phyloP scores from a whole-genome alignment of 2,113 vertebrate genomes.

The Urocynchramus pylzowi region DNA sequence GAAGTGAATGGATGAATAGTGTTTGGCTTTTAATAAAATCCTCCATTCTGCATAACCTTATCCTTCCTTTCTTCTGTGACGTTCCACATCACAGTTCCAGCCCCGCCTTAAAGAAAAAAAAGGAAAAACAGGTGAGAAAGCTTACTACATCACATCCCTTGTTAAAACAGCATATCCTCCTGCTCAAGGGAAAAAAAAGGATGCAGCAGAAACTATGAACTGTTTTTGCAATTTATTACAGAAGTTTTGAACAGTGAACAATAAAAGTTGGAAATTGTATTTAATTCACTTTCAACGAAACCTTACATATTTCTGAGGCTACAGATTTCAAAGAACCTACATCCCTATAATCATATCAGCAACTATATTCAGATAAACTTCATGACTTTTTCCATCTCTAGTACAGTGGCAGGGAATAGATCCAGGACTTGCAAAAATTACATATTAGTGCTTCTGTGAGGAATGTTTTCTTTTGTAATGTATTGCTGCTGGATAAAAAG shows the following conservation, averaged over 20 bases:
- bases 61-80: background rate
- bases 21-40: background rate
- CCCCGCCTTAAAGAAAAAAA: background rate
- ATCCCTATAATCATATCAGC: background rate
- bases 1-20: background rate
- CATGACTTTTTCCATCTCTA: background rate
- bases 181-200: background rate
- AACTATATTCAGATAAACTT: background rate
- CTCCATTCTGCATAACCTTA: background rate
- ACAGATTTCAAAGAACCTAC: background rate
- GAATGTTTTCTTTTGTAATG: background rate
- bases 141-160: background rate
- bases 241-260: background rate
- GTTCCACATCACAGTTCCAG: rapidly evolving
- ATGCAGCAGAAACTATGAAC: background rate
- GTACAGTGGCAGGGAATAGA: background rate
- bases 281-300: background rate
- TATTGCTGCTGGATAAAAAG: background rate
- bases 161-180: background rate
- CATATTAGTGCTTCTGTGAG: background rate
- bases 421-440: background rate
- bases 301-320: background rate
- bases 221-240: background rate
- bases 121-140: background rate
- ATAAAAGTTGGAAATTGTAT: background rate